phyloP scores from a whole-genome alignment of 2,797 vertebrate genomes.

The Pseudochirops cupreus region DNA sequence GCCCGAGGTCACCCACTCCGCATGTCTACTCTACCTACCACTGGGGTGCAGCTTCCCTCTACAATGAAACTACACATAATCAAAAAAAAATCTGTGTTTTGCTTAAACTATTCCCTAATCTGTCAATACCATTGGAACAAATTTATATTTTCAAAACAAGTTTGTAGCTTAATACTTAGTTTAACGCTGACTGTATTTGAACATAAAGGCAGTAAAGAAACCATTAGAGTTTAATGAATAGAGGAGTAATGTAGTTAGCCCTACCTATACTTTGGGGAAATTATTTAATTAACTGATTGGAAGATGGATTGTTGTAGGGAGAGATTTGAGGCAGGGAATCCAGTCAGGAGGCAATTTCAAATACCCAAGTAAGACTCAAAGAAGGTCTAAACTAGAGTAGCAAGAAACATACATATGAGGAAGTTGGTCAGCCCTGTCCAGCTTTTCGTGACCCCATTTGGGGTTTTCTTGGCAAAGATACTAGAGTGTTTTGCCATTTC shows the following conservation, averaged over 20 bases:
- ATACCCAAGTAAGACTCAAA: neutral
- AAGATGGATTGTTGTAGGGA: neutral
- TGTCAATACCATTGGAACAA: neutral
- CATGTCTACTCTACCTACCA: neutral
- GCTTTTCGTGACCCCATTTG: neutral
- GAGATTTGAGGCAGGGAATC: neutral
- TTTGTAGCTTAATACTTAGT: neutral
- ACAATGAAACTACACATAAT: neutral
- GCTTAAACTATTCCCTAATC: neutral
- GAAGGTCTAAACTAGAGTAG: neutral
- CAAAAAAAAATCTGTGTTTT: neutral
- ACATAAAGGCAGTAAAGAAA: neutral
- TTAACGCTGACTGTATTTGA: neutral
- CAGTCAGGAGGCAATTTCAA: neutral
- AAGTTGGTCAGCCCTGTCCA: neutral
- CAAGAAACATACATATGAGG: neutral
- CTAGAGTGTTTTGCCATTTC: neutral
- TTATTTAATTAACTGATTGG: neutral
- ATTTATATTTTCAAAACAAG: neutral
- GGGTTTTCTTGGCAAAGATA: neutral
- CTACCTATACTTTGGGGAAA: neutral
- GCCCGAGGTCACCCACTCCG: neutral
- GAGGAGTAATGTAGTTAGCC: neutral
- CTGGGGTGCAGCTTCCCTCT: neutral
- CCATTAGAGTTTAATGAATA: neutral